A percentile compares a stretch with the other conserved stretches of the same genome.
phyloP scores from a whole-genome alignment of 2,113 vertebrate genomes.

The Strix aluco region DNA sequence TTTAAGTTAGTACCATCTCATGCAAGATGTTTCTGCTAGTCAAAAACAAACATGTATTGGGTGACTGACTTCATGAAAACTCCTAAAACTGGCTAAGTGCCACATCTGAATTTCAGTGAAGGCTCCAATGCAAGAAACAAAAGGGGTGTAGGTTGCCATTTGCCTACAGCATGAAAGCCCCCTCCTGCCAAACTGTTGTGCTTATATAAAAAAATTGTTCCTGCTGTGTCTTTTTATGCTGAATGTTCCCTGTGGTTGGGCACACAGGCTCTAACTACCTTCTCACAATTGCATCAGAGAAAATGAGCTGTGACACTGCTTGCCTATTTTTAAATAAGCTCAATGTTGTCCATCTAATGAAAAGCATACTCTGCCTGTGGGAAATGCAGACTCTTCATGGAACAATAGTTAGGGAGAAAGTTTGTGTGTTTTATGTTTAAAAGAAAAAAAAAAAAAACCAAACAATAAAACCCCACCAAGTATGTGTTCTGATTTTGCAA shows the following conservation, averaged over 20 bases:
- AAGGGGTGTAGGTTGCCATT: background rate
- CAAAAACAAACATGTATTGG: background rate
- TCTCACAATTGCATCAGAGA: background rate
- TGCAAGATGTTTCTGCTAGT: background rate
- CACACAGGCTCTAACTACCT: background rate
- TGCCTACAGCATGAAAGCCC: background rate
- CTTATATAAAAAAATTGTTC: background rate
- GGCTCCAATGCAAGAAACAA: background rate
- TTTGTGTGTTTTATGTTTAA: background rate
- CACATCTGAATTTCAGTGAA: background rate
- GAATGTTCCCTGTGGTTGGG: background rate
- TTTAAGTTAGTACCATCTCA: background rate
- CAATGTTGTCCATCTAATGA: constrained; percentile 25
- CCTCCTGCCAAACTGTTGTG: background rate
- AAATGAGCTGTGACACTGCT: constrained; percentile 35
- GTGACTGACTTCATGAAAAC: background rate
- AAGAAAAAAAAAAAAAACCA: background rate
- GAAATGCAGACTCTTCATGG: background rate
- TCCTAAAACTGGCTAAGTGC: background rate
- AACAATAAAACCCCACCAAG: background rate
- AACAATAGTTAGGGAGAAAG: background rate
- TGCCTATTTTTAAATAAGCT: constrained; percentile 42
- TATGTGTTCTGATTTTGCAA: background rate
- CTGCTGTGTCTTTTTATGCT: constrained; percentile 5
- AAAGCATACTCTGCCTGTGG: background rate